phyloP scores from a whole-genome alignment of 1,140 invertebrate genomes.

The Papilio machaon region DNA sequence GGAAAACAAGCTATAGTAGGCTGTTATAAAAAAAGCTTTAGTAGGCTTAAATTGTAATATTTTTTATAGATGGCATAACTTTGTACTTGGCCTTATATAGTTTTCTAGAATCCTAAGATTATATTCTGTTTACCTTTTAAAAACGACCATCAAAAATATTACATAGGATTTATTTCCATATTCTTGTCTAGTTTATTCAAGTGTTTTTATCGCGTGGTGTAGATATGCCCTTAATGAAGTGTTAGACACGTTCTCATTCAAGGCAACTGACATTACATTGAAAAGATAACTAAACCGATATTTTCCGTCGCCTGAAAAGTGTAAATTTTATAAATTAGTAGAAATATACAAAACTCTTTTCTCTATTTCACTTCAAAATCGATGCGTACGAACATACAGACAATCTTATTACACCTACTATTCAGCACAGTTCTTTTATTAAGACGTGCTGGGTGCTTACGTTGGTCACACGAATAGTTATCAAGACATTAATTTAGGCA shows the following conservation, averaged over 20 bases:
- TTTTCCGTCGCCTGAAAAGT: neutral
- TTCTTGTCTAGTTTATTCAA: neutral
- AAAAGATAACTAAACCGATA: neutral
- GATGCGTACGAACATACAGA: too few species aligned
- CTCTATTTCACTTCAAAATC: too few species aligned
- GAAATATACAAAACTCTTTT: too few species aligned
- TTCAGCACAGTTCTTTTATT: too few species aligned
- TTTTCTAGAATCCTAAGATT: neutral
- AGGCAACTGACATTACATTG: neutral
- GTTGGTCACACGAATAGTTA: too few species aligned
- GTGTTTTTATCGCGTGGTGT: neutral
- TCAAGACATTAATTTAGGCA: too few species aligned
- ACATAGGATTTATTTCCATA: neutral
- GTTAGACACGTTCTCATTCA: neutral
- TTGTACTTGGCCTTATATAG: neutral
- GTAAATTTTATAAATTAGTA: neutral
- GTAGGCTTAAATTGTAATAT: neutral
- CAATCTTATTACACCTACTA: too few species aligned
- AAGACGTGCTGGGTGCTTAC: too few species aligned
- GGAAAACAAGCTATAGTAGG: slow-evolving; percentile 5
- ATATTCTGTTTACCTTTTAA: neutral
- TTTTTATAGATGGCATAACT: slow-evolving; percentile 6
- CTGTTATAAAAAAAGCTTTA: neutral
- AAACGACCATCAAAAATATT: neutral
- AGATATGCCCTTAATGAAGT: neutral